Evolutionary conservation across 2,888 invertebrate species (phyloP), one percentile per base, ranked within the genome.

Genomic region (Lepidonotus clava): DNA sequence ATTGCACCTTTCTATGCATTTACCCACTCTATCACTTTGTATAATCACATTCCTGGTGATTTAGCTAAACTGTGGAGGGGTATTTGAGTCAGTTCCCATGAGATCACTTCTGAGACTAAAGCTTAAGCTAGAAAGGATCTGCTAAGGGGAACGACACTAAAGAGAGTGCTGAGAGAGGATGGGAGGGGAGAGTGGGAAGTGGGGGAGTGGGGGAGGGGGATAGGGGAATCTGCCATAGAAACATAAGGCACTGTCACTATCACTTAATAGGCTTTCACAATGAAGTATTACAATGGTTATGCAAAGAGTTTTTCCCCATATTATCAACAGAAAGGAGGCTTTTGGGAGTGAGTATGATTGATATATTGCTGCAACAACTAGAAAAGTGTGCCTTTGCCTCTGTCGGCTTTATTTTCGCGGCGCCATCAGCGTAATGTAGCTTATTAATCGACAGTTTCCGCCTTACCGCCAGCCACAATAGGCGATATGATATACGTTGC

Each of bases 211-310:
- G 61, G 14, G 28, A 24, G 61, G 61, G 28, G 61, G 61, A 32
- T 61, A 32, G 4, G 11, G 24, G 0, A n/a, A 28, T 61, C 28
- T 61, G 28, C 11, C 28, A 61, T n/a, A n/a, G n/a, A n/a, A n/a
- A n/a, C n/a, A n/a, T n/a, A n/a, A n/a, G n/a, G n/a, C n/a, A n/a
- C n/a, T n/a, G 28, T 28, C 61, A 61, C 61, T 24, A 56, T 56
- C 61, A 61, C 61, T 61, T 61, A 61, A 61, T 2, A 46, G 61
- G 61, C 61, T 61, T 61, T 61, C 61, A 61, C n/a, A 4, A 8
- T 4, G 61, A 4, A 61, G 61, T 24, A 61, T 61, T 28, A 61
- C 61, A 61, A 61, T 61, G n/a, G 28, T 61, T 61, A 61, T 32
- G 28, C 5, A 28, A 61, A 61, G 61, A 11, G 4, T 61, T 61